Percentiles rank a stretch among this genome's conserved stretches.
Conservation (phyloP, 2,113 vertebrate species). For the Lepus timidus region DNA sequence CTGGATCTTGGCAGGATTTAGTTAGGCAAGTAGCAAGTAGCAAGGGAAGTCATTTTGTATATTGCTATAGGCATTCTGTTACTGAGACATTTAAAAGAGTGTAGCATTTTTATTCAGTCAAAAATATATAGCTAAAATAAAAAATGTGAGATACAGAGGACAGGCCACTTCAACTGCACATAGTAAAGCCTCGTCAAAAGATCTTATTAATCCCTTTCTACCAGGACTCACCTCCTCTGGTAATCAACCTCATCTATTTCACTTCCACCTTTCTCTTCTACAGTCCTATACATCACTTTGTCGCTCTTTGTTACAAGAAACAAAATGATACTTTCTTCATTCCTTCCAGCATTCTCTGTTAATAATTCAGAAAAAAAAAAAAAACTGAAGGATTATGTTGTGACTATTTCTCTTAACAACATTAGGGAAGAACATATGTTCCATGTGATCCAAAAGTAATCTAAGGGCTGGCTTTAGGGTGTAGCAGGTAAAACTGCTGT, state of each 20-base stretch:
- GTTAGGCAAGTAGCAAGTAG: background rate
- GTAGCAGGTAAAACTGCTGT: too few relatives aligned
- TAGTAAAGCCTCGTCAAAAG: conserved; percentile 7
- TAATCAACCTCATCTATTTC: background rate
- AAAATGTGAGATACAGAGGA: background rate
- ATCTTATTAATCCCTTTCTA: conserved; percentile 8
- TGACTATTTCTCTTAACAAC: background rate
- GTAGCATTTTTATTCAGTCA: conserved; percentile 13
- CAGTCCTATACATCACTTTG: background rate
- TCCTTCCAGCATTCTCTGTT: conserved; percentile 31
- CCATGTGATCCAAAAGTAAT: background rate
- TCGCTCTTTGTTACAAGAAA: background rate
- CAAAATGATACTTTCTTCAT: background rate
- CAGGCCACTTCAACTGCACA: background rate
- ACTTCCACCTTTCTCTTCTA: background rate
- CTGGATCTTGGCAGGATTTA: background rate
- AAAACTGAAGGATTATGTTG: background rate
- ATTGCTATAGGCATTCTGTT: background rate
- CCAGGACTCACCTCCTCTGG: background rate
- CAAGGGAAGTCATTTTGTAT: background rate
- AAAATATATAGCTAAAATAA: conserved; percentile 7
- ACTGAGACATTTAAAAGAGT: conserved; percentile 20
- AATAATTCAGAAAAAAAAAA: conserved; percentile 15
- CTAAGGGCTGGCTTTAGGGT: background rate
- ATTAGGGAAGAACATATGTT: background rate